Evolutionary conservation across 2,888 invertebrate species (phyloP).

Genomic region (Plusia festucae): DNA sequence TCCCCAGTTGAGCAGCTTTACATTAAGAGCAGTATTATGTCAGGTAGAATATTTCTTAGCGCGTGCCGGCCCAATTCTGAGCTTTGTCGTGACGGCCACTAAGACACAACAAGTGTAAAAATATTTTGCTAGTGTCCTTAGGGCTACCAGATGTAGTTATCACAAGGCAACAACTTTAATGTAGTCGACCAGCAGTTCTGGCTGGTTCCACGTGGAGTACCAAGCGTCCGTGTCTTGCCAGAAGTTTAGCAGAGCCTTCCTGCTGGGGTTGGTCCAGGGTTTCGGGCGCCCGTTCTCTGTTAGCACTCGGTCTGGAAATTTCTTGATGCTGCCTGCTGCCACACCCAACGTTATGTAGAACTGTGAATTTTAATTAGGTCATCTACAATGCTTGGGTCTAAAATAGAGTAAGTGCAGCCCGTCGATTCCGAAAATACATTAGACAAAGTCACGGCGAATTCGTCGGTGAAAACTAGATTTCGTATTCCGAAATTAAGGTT

Average conservation of each 20-base stretch:
- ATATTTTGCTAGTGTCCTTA: neutral
- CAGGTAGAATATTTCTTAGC: too few species aligned
- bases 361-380: constrained; percentile 74
- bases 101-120: too few species aligned
- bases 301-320: constrained; percentile 89
- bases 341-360: constrained; percentile 92
- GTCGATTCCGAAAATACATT: too few species aligned
- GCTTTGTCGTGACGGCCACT: too few species aligned
- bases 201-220: constrained; percentile 89
- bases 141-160: constrained; percentile 7
- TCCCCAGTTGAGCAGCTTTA: too few species aligned
- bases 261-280: constrained; percentile 91
- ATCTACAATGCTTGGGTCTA: neutral
- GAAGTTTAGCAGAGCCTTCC: constrained; percentile 90
- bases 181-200: constrained; percentile 89
- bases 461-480: too few species aligned
- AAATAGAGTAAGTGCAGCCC: too few species aligned
- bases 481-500: too few species aligned
- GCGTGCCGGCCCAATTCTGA: too few species aligned
- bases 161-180: constrained; percentile 89
- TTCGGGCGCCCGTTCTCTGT: constrained; percentile 81
- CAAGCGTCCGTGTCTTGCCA: constrained; percentile 89
- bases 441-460: too few species aligned
- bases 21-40: too few species aligned
- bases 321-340: constrained; percentile 91